Evolutionary conservation across 2,797 vertebrate species (phyloP).

Genomic region (Schizopygopsis malacanthus): DNA sequence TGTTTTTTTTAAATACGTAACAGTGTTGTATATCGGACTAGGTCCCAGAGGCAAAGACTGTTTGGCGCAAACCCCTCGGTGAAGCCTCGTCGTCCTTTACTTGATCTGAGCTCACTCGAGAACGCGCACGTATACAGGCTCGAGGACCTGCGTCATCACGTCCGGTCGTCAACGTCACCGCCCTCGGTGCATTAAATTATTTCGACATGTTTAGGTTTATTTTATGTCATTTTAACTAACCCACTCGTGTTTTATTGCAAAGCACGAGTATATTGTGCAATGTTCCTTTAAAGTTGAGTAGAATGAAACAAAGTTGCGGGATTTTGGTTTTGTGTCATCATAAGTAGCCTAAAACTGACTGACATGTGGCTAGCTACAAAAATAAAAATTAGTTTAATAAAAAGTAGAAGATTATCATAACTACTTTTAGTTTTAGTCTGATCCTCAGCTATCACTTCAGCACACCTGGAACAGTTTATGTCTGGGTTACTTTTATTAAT

Average conservation of each 20-base stretch:
- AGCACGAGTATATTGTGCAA: background rate
- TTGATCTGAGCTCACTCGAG: constrained; percentile 64
- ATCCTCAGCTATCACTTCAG: background rate
- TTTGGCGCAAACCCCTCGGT: too few relatives aligned
- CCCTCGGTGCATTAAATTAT: background rate
- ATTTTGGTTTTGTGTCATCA: background rate
- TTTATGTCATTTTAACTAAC: background rate
- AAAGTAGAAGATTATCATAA: background rate
- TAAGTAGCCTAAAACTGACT: background rate
- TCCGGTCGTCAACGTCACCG: constrained; percentile 20
- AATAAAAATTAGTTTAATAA: background rate
- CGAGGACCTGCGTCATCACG: constrained; percentile 62
- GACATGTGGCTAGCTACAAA: background rate
- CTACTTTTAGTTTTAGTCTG: background rate
- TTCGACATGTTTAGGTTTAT: background rate
- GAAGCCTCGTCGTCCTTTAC: constrained; percentile 70
- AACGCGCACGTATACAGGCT: constrained; percentile 69
- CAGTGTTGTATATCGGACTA: too few relatives aligned
- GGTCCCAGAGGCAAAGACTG: background rate
- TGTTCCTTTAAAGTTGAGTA: background rate
- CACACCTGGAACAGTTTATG: background rate
- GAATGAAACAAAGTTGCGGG: background rate
- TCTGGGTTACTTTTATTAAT: background rate
- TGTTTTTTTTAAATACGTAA: background rate
- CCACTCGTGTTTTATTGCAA: background rate